A percentile compares a stretch with the other conserved stretches of the same genome.
Evolutionary conservation across 2,113 vertebrate species (phyloP).

Genomic region (Prietella phreatophila): DNA sequence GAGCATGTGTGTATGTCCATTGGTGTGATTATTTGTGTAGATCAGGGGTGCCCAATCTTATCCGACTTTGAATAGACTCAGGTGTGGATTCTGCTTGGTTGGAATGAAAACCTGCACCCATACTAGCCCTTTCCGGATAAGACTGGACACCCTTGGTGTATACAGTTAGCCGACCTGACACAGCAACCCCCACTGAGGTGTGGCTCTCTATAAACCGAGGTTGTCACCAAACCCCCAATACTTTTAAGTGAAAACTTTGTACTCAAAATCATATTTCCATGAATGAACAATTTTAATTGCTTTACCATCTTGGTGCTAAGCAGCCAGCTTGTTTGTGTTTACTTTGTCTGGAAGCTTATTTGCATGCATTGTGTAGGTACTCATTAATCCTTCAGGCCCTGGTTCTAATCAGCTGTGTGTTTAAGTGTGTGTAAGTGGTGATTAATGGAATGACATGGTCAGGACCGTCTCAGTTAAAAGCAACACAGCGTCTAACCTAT

Average conservation of each 20-base stretch:
- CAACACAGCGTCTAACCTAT: slow-evolving; percentile 8
- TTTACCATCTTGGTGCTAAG: not conserved
- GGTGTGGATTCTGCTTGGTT: no score
- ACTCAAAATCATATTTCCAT: not conserved
- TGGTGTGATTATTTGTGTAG: slow-evolving; percentile 6
- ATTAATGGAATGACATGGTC: slow-evolving; percentile 36
- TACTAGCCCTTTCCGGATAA: no score
- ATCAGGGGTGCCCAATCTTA: no score
- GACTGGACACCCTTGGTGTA: not conserved
- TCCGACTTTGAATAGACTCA: no score
- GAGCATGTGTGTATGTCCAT: not conserved
- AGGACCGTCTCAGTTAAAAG: slow-evolving; percentile 29
- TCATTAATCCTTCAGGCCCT: slow-evolving; percentile 39
- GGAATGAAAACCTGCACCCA: no score
- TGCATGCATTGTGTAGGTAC: slow-evolving; percentile 40
- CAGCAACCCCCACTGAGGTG: slow-evolving; percentile 22
- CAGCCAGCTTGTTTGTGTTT: slow-evolving; percentile 36
- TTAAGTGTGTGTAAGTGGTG: slow-evolving; percentile 24
- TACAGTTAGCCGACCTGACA: slow-evolving; percentile 25
- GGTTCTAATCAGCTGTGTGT: slow-evolving; percentile 46
- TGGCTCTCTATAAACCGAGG: slow-evolving; percentile 1
- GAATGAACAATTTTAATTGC: slow-evolving; percentile 21
- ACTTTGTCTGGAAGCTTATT: slow-evolving; percentile 43
- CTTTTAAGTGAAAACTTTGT: slow-evolving; percentile 9
- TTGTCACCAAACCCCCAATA: slow-evolving; percentile 13